These are phyloP conservation scores for Papilio protenor DNA, from an alignment of 2,888 invertebrate species.

Conservation along the genomic window DNA sequence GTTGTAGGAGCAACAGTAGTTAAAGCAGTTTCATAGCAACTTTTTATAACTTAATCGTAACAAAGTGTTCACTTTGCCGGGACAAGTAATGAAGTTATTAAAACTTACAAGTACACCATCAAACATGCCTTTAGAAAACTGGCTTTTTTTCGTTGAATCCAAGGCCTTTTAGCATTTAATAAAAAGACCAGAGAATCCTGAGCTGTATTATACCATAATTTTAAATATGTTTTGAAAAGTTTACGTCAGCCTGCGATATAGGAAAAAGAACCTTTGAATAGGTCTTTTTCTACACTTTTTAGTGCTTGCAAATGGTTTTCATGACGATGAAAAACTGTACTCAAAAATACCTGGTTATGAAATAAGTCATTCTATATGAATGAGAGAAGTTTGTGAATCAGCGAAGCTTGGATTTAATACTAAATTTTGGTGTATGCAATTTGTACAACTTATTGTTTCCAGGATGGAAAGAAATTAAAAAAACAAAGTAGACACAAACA, in stretches of 20 bases:
- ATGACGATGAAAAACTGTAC: constrained; percentile 8
- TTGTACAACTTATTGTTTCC: not conserved
- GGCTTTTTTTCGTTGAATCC: constrained; percentile 17
- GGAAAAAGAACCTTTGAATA: constrained; percentile 13
- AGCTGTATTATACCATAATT: constrained; percentile 21
- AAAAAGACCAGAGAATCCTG: constrained; percentile 25
- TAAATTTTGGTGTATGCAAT: not conserved
- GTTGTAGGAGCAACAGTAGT: constrained; percentile 1
- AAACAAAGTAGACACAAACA: not conserved
- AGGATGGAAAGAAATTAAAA: not conserved
- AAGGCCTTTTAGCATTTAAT: constrained; percentile 17
- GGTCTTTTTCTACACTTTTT: constrained; percentile 15
- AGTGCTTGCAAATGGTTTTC: constrained; percentile 6
- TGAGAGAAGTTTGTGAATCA: not conserved
- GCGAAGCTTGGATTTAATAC: not conserved
- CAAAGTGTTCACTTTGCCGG: constrained; percentile 27
- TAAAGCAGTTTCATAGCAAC: not conserved
- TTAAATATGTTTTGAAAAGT: constrained; percentile 27
- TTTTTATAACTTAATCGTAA: constrained; percentile 27
- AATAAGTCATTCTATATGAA: constrained; percentile 19
- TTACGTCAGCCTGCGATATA: constrained; percentile 2
- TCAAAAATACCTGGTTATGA: constrained; percentile 15
- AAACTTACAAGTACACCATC: constrained; percentile 35
- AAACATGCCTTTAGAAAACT: constrained; percentile 29
- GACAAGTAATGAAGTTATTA: constrained; percentile 17